These are phyloP conservation scores for Petrocephalus zakoni DNA, from an alignment of 2,113 vertebrate species.

Conservation along the genomic window DNA sequence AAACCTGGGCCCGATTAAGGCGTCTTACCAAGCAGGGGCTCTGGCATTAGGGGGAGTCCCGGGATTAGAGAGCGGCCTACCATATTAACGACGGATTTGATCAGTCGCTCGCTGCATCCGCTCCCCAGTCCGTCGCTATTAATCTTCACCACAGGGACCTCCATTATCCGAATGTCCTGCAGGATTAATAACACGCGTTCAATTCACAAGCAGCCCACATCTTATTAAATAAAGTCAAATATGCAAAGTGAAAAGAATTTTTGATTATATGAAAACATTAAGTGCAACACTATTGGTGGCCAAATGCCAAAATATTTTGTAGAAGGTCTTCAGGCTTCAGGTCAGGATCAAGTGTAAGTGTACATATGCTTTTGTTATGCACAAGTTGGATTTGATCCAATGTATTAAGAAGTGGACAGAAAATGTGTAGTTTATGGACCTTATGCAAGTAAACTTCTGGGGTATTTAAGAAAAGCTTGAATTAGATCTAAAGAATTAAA, in stretches of 20 bases:
- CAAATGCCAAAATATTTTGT: neutral
- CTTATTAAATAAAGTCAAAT: neutral
- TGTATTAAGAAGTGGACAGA: neutral
- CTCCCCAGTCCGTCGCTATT: slow-evolving; percentile 74
- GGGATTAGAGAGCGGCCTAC: slow-evolving; percentile 62
- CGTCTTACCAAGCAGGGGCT: neutral
- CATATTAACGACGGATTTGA: slow-evolving; percentile 95
- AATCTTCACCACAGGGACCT: slow-evolving; percentile 95
- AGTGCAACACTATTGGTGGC: neutral
- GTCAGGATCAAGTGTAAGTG: neutral
- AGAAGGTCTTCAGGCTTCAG: neutral
- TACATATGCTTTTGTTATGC: neutral
- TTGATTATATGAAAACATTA: neutral
- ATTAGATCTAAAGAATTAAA: neutral
- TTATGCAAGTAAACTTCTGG: neutral
- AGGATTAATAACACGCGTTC: slow-evolving; percentile 43
- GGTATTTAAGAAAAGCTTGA: neutral
- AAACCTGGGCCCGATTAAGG: neutral
- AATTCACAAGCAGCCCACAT: neutral
- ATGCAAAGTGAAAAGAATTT: neutral
- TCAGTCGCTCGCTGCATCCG: slow-evolving; percentile 77
- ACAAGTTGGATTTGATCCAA: neutral
- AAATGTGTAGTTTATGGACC: neutral
- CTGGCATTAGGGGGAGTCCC: neutral
- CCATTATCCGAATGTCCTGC: slow-evolving; percentile 90